phyloP scores from a whole-genome alignment of 2,888 invertebrate species.

The Lasioglossum malachurum region DNA sequence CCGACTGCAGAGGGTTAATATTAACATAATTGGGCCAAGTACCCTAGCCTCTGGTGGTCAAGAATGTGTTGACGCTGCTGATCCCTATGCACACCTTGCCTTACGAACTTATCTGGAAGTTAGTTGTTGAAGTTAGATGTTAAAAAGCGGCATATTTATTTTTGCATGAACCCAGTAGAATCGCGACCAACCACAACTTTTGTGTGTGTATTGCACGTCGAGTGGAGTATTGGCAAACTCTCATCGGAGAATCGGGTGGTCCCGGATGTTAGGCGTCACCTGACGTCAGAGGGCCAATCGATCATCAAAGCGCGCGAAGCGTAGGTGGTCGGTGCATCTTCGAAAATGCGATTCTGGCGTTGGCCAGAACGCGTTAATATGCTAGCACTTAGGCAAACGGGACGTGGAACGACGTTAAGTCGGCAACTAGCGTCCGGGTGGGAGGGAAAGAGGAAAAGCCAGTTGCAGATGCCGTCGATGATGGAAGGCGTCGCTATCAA shows the following conservation, averaged over 20 bases:
- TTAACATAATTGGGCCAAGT: too few relatives aligned
- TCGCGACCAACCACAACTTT: neutral
- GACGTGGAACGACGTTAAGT: conserved; percentile 33
- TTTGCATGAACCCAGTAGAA: neutral
- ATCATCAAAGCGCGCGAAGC: neutral
- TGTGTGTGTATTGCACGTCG: neutral
- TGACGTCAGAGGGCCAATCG: conserved; percentile 33
- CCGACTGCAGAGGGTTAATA: too few relatives aligned
- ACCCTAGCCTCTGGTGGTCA: too few relatives aligned
- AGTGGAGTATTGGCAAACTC: neutral
- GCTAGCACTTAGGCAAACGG: conserved; percentile 51
- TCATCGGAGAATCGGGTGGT: neutral
- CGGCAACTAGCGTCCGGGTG: conserved; percentile 9
- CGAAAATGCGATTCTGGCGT: conserved; percentile 35
- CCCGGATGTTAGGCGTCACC: neutral
- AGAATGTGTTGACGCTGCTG: too few relatives aligned
- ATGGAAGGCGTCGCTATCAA: conserved; percentile 62
- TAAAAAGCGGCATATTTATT: neutral
- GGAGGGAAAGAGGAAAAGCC: conserved; percentile 22
- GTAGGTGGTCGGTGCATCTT: conserved; percentile 1
- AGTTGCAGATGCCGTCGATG: conserved; percentile 39
- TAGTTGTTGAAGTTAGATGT: neutral
- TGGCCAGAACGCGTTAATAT: conserved; percentile 30
- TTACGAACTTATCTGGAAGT: neutral
- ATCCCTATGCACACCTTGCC: too few relatives aligned